These are phyloP conservation scores for Drosophila eohydei DNA, from an alignment of 2,888 invertebrate species.

Conservation along the genomic window DNA sequence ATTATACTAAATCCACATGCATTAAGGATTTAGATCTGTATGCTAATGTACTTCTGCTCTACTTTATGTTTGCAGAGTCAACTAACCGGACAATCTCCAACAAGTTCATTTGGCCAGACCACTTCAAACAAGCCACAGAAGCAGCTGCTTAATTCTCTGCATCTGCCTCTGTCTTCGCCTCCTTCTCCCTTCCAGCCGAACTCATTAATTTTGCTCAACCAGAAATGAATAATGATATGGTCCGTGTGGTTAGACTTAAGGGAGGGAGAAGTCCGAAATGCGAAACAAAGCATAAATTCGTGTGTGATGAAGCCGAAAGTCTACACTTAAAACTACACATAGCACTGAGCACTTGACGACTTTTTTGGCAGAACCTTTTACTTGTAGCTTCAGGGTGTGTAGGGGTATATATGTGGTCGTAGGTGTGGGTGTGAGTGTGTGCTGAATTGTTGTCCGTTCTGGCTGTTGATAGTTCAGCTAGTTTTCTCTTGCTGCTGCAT, in stretches of 20 bases:
- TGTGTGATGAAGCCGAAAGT: constrained; percentile 42
- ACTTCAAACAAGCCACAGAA: constrained; percentile 48
- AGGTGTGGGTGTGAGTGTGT: not conserved
- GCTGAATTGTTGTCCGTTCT: constrained; percentile 1
- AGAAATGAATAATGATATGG: constrained; percentile 56
- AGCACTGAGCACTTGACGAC: constrained; percentile 21
- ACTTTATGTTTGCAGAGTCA: constrained; percentile 18
- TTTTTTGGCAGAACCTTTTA: constrained; percentile 23
- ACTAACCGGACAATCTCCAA: constrained; percentile 26
- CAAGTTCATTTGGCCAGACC: constrained; percentile 40
- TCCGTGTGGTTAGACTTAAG: constrained; percentile 8
- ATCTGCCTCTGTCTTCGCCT: not conserved
- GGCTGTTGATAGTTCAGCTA: constrained; percentile 14
- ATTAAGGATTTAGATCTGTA: constrained; percentile 7
- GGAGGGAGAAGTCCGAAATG: not conserved
- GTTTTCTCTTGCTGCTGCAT: constrained; percentile 26
- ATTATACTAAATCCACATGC: constrained; percentile 17
- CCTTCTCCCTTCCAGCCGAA: not conserved
- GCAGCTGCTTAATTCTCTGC: constrained; percentile 4
- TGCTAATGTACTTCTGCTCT: constrained; percentile 5
- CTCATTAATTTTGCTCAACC: constrained; percentile 58
- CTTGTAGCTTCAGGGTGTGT: not conserved
- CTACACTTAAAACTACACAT: constrained; percentile 34
- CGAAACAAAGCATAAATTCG: constrained; percentile 8
- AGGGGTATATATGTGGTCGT: not conserved